phyloP scores from a whole-genome alignment of 2,888 invertebrate genomes.

The Ophioninae sp. region DNA sequence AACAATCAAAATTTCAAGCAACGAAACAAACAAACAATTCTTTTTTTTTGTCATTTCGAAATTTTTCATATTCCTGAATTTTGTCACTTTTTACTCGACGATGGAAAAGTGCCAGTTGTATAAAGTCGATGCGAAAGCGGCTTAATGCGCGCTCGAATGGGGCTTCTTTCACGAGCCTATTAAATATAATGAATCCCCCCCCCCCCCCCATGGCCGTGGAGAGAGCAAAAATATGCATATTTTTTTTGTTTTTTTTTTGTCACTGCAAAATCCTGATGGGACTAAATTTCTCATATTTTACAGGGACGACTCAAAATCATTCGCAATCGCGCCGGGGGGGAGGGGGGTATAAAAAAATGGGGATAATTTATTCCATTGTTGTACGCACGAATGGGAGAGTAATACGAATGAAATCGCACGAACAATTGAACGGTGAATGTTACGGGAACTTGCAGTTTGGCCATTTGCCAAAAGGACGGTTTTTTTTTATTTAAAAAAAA shows the following conservation, averaged over 20 bases:
- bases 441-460: constrained; percentile 6
- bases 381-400: neutral
- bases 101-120: neutral
- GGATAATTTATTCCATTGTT: neutral
- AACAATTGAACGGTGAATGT: constrained; percentile 13
- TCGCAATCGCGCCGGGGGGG: neutral
- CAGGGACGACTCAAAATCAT: neutral
- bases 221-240: neutral
- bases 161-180: neutral
- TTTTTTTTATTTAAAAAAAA: too few relatives aligned
- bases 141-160: neutral
- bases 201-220: neutral
- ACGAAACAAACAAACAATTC: too few relatives aligned
- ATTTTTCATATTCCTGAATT: too few relatives aligned
- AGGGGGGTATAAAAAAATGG: neutral
- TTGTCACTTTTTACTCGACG: neutral
- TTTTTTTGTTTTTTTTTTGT: too few relatives aligned
- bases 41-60: too few relatives aligned
- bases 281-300: neutral
- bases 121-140: neutral
- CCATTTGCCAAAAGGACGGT: constrained; percentile 10
- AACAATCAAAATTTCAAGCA: too few relatives aligned
- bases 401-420: constrained; percentile 7
- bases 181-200: neutral
- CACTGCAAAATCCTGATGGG: too few relatives aligned